Evolutionary conservation across 2,797 vertebrate genomes (phyloP), one percentile per base, ranked within the genome.

Genomic region (Pipistrellus kuhlii): DNA sequence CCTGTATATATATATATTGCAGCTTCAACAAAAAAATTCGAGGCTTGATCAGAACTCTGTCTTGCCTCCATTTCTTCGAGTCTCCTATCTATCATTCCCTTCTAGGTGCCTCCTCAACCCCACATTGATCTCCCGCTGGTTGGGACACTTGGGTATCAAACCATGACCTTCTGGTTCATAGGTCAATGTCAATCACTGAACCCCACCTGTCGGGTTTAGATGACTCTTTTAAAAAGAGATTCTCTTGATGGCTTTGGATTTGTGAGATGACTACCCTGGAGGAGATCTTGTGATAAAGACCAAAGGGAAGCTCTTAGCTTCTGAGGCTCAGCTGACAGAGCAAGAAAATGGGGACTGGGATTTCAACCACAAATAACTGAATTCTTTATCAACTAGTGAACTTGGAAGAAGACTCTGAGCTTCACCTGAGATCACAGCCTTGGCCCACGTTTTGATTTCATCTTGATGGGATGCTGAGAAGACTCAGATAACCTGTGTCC

Each of bases 221-320:
- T 44, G 68, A 84, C 5, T 27, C 66, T 23, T 87, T 87, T 14
- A 80, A 82, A 62, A 38, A 85, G 77, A 87, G 10, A 25, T 59
- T 83, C 32, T 75, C 71, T 55, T 92, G 35, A 59, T 27, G 66
- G n/a, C 48, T 78, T 86, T 32, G 57, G 38, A 87, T 35, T 84
- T 35, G 5, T 41, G 53, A 69, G 27, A 62, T 62, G 27, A 20
- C 25, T 80, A 35, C 5, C 5, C 35, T 53, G 81, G 17, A 14
- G 4, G 35, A 6, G 27, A 8, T 59, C 12, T 21, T 20, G 5
- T 71, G 38, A 35, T 57, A 71, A 41, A 44, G 20, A 69, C 32
- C 30, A 0, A 23, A 59, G 21, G 1, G 11, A n/a, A 25, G 11
- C 15, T 25, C 83, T 10, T 75, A 53, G 80, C 10, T 83, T 83